phyloP scores from a whole-genome alignment of 2,113 vertebrate species.

The Colaptes auratus region DNA sequence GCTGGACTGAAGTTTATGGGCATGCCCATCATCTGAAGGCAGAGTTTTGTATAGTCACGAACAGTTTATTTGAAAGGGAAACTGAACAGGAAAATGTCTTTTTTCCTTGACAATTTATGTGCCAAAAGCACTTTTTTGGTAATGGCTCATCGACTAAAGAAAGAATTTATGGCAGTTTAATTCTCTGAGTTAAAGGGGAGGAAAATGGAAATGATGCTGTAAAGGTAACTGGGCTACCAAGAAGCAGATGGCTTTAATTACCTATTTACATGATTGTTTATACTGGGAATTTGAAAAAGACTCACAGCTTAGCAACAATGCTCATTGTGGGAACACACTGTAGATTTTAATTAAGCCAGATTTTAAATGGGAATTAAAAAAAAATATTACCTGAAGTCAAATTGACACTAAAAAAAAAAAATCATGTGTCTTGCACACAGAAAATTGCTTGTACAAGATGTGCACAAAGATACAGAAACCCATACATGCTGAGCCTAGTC shows the following conservation, averaged over 20 bases:
- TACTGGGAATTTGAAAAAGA: constrained; percentile 72
- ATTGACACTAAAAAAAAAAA: constrained; percentile 54
- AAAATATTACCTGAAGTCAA: constrained; percentile 43
- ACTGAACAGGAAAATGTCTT: constrained; percentile 25
- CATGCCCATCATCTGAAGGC: neutral
- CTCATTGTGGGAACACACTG: constrained; percentile 65
- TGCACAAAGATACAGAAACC: neutral
- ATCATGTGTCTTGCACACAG: neutral
- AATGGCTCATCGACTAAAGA: constrained; percentile 47
- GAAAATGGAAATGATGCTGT: constrained; percentile 52
- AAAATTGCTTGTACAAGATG: neutral
- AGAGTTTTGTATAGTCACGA: neutral
- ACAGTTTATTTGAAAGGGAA: constrained; percentile 39
- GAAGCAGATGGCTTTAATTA: constrained; percentile 82
- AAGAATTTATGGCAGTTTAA: constrained; percentile 64
- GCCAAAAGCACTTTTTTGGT: constrained; percentile 13
- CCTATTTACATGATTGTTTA: constrained; percentile 77
- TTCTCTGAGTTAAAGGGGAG: constrained; percentile 56
- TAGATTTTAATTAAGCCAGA: constrained; percentile 72
- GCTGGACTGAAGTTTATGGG: neutral
- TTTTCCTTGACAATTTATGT: constrained; percentile 11
- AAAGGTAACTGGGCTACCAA: constrained; percentile 73
- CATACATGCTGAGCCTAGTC: rapidly evolving
- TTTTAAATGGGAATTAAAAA: constrained; percentile 62
- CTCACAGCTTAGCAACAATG: constrained; percentile 73